Evolutionary conservation across 2,888 invertebrate genomes (phyloP).

Genomic region (Neoaliturus tenellus): DNA sequence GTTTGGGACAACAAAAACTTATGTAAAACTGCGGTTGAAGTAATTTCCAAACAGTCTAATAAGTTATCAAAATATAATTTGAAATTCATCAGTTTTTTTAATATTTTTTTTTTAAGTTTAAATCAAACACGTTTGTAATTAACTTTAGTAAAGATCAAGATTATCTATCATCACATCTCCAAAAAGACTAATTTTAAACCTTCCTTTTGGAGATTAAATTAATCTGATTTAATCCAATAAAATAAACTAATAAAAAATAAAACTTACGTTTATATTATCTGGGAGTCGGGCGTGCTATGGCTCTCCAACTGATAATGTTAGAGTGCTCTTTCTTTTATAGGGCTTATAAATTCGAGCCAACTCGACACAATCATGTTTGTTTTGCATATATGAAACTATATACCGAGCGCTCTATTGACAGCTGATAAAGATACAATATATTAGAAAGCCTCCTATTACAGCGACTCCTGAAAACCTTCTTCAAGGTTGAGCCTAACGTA

Average conservation of each 20-base stretch:
- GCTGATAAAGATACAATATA: slow-evolving; percentile 33
- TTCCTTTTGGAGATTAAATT: slow-evolving; percentile 23
- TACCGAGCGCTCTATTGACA: slow-evolving; percentile 21
- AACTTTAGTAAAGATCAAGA: no score
- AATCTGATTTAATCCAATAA: background rate
- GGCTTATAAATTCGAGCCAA: slow-evolving; percentile 30
- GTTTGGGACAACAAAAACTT: no score
- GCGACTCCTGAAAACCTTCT: background rate
- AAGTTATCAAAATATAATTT: no score
- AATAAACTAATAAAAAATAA: background rate
- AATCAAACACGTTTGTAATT: no score
- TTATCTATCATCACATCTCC: background rate
- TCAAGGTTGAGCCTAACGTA: background rate
- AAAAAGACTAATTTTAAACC: slow-evolving; percentile 10
- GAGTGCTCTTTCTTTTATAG: slow-evolving; percentile 26
- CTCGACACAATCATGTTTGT: slow-evolving; percentile 33
- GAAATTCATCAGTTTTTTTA: no score
- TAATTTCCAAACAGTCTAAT: no score
- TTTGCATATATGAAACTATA: slow-evolving; percentile 29
- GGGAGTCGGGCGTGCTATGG: slow-evolving; percentile 21
- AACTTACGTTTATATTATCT: background rate
- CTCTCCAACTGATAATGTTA: slow-evolving; percentile 20
- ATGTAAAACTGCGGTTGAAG: no score
- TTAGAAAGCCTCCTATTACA: slow-evolving; percentile 14
- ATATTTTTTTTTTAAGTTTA: no score